phyloP scores from a whole-genome alignment of 37 sponge, comb jelly and placozoan genomes.

The Geodia barretti region DNA sequence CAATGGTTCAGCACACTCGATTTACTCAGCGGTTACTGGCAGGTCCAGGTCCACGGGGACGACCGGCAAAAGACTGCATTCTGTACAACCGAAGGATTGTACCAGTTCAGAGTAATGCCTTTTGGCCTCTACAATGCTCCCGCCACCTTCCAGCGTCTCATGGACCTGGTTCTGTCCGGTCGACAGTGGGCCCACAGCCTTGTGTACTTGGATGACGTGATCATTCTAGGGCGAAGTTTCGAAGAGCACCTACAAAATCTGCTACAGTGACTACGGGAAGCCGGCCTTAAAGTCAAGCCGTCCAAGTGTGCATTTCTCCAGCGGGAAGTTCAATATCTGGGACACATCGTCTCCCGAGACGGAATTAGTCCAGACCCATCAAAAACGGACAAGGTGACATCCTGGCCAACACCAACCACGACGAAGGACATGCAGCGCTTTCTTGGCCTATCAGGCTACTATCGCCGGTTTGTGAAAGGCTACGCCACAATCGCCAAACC shows the following conservation, averaged over 20 bases:
- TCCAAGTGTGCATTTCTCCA: slow-evolving; percentile 26
- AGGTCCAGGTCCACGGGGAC: slow-evolving; percentile 6
- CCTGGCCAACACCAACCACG: slow-evolving; percentile 28
- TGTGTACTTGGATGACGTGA: slow-evolving; percentile 49
- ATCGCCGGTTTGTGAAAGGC: slow-evolving; percentile 27
- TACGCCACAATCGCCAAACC: slow-evolving; percentile 43
- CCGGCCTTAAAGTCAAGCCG: slow-evolving; percentile 53
- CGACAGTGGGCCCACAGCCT: slow-evolving; percentile 10
- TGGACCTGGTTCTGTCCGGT: slow-evolving; percentile 33
- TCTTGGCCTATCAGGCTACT: slow-evolving; percentile 41
- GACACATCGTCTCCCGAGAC: slow-evolving; percentile 37
- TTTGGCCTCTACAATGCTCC: slow-evolving; percentile 16
- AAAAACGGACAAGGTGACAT: slow-evolving; percentile 19
- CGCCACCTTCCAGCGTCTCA: slow-evolving; percentile 37
- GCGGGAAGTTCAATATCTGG: slow-evolving; percentile 16
- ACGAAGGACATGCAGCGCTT: slow-evolving; percentile 30
- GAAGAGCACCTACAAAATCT: slow-evolving; percentile 32
- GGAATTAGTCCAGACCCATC: slow-evolving; percentile 33
- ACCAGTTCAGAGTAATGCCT: slow-evolving; percentile 9
- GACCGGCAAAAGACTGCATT: slow-evolving; percentile 42
- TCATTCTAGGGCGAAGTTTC: slow-evolving; percentile 33
- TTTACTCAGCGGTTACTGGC: slow-evolving; percentile 13
- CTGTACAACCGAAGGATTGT: slow-evolving; percentile 11
- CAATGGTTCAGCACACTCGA: slow-evolving; percentile 37
- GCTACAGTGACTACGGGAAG: slow-evolving; percentile 4